Evolutionary conservation across 1,140 invertebrate genomes (phyloP).

Genomic region (Solenopsis invicta): DNA sequence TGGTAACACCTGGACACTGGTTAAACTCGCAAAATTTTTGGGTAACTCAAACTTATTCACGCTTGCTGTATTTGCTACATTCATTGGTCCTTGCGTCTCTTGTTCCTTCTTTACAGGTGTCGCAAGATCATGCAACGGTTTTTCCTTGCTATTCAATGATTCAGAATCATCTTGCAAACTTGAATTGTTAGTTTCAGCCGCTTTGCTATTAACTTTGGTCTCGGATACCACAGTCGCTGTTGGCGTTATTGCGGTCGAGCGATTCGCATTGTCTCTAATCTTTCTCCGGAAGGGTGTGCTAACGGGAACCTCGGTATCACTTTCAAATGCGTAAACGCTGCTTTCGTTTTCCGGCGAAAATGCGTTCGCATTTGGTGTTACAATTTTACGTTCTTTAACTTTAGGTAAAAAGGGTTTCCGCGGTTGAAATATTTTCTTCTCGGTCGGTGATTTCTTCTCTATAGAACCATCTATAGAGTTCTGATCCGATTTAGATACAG

Average conservation of each 20-base stretch:
- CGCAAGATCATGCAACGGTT: background rate
- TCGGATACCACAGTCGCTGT: background rate
- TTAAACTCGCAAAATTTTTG: slow-evolving; percentile 82
- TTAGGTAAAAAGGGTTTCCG: slow-evolving; percentile 87
- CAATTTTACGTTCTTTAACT: slow-evolving; percentile 85
- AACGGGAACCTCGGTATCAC: slow-evolving; percentile 87
- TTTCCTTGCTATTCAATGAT: slow-evolving; percentile 15
- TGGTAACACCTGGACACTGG: slow-evolving; percentile 84
- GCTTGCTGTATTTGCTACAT: slow-evolving; percentile 28
- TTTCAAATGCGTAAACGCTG: slow-evolving; percentile 91
- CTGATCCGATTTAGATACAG: slow-evolving; percentile 68
- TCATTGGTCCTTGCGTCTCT: slow-evolving; percentile 31
- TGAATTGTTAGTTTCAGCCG: slow-evolving; percentile 10
- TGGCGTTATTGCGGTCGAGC: background rate
- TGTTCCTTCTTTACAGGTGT: slow-evolving; percentile 10
- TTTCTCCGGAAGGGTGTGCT: slow-evolving; percentile 89
- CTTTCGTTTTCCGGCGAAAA: slow-evolving; percentile 91
- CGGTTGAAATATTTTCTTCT: slow-evolving; percentile 87
- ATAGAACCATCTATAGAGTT: slow-evolving; percentile 68
- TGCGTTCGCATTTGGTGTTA: slow-evolving; percentile 87
- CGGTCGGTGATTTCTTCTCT: slow-evolving; percentile 79
- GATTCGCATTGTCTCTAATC: slow-evolving; percentile 66
- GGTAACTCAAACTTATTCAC: slow-evolving; percentile 82
- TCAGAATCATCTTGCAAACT: slow-evolving; percentile 32
- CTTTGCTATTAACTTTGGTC: background rate